Base-by-base conservation (phyloP, 2,888 invertebrate species). In the Xestia rhomboidea region DNA sequence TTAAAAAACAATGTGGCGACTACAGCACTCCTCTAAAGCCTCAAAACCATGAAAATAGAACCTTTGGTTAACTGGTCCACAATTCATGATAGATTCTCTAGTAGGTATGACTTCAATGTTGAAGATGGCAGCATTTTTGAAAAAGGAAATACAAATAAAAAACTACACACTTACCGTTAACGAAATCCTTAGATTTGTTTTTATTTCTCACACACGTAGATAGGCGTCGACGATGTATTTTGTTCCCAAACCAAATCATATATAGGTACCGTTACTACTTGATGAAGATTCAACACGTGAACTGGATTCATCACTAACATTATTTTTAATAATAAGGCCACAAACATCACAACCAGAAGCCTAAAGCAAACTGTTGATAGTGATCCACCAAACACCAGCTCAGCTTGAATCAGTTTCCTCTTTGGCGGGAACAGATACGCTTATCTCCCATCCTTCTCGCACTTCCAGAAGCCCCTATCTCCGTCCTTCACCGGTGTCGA, bases 351-450 rank as follows among this genome's bases (percentile, higher is more conserved):
- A 81, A 88, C 76, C 90, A 90, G 92, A 90, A 90, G 92, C 92
- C 91, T 90, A 92, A 92, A 93, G 91, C 93, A 92, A 94, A 96
- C 96, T 96, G 96, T 95, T 96, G 95, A 95, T 94, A 92, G 92
- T 93, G 93, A 94, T 73, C 94, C 94, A 92, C 94, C 94, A 92
- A 94, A 93, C 94, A 92, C 91, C 91, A 90, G 90, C 88, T 91
- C 93, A 92, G 90, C 93, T 93, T 93, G 94, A 95, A 93, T 94
- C 95, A 95, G 94, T 94, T 93, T 93, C 86, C 91, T 92, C 93
- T 93, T 94, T 94, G 95, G 94, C 95, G 95, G 95, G 95, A 95
- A 95, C 93, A 92, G 92, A 95, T 94, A 93, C 93, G 92, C 91
- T 91, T 85, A 86, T 90, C 76, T 81, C 71, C 73, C 79, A 18